A percentile compares a stretch with the other conserved stretches of the same genome.
These are phyloP conservation scores for Anastatus disparis DNA, from an alignment of 1,140 invertebrate genomes.

Conservation along the genomic window DNA sequence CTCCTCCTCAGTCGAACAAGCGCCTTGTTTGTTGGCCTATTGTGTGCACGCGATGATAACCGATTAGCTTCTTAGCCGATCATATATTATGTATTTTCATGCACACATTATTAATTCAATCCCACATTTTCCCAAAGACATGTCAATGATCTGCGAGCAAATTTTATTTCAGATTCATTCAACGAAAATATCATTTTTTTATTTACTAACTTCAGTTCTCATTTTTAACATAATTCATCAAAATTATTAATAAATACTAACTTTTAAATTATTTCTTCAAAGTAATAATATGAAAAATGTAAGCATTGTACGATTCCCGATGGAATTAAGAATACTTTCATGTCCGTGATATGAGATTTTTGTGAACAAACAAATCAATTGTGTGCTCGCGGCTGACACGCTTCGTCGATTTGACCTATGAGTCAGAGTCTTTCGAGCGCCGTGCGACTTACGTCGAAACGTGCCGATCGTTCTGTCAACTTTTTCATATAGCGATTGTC, in stretches of 20 bases:
- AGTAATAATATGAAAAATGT: too few relatives aligned
- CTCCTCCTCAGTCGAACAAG: neutral
- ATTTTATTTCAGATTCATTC: too few relatives aligned
- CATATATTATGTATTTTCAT: too few relatives aligned
- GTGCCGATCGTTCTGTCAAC: slow-evolving; percentile 31
- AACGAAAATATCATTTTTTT: too few relatives aligned
- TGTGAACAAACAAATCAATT: slow-evolving; percentile 54
- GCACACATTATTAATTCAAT: slow-evolving; percentile 7
- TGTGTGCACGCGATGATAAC: too few relatives aligned
- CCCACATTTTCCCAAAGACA: slow-evolving; percentile 24
- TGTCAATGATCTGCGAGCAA: too few relatives aligned
- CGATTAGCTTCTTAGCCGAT: too few relatives aligned
- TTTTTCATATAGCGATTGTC: slow-evolving; percentile 2
- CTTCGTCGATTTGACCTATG: slow-evolving; percentile 46
- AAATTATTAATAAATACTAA: too few relatives aligned
- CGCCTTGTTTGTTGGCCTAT: too few relatives aligned
- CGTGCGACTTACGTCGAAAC: slow-evolving; percentile 29
- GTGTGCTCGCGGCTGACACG: slow-evolving; percentile 21
- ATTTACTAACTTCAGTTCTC: too few relatives aligned
- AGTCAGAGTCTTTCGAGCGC: slow-evolving; percentile 45
- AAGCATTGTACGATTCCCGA: slow-evolving; percentile 30
- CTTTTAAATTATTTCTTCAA: too few relatives aligned
- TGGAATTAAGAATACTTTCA: slow-evolving; percentile 26
- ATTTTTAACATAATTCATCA: too few relatives aligned
- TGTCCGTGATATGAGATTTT: slow-evolving; percentile 40